Percentiles rank a stretch among this genome's conserved stretches.
phyloP scores from a whole-genome alignment of 2,797 vertebrate genomes.

The Myotis vivesi region DNA sequence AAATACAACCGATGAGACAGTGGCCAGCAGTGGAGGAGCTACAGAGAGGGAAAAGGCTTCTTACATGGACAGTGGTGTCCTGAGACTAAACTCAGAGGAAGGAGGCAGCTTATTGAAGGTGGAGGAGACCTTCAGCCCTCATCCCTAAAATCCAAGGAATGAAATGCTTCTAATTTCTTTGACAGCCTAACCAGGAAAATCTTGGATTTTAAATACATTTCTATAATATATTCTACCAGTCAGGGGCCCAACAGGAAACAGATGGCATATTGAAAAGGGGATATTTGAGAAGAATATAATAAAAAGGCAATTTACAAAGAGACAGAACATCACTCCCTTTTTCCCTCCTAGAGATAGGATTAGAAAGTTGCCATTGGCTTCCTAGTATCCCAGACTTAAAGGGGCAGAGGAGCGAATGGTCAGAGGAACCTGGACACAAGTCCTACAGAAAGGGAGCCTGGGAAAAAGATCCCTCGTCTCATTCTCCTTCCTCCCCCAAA shows the following conservation, averaged over 20 bases:
- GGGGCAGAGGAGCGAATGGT: fast-evolving
- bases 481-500: not conserved
- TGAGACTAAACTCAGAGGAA: not conserved
- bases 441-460: fast-evolving
- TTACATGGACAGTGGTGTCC: fast-evolving
- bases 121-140: not conserved
- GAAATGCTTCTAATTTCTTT: not conserved
- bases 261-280: slow-evolving; percentile 3
- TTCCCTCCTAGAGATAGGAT: not conserved
- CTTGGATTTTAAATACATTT: slow-evolving; percentile 61
- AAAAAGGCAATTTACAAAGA: slow-evolving; percentile 33
- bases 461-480: not conserved
- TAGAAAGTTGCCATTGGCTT: not conserved
- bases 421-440: not conserved
- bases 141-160: not conserved
- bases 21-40: not conserved
- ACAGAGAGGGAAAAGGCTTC: fast-evolving
- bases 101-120: not conserved
- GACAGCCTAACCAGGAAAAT: not conserved
- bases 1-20: not conserved
- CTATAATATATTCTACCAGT: slow-evolving; percentile 35
- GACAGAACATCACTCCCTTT: not conserved
- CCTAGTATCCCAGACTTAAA: not conserved
- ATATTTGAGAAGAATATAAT: slow-evolving; percentile 21
- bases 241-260: slow-evolving; percentile 27